A percentile compares a stretch with the other conserved stretches of the same genome.
Evolutionary conservation across 2,797 vertebrate genomes (phyloP).

Genomic region (Esox lucius): DNA sequence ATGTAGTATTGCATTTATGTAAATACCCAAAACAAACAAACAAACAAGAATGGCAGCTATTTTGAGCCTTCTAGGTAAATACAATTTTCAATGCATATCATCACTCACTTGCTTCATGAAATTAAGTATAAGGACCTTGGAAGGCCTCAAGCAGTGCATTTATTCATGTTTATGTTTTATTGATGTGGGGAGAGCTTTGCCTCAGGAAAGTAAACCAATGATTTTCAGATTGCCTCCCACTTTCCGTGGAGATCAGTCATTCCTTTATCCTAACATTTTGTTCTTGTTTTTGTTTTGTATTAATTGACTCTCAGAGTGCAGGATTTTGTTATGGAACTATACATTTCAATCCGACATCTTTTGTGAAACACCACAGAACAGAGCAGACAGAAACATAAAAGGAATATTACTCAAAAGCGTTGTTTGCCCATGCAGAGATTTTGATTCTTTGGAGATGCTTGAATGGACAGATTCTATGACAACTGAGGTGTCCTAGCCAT

Average conservation of each 20-base stretch:
- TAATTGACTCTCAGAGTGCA: slow-evolving; percentile 29
- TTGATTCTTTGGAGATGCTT: slow-evolving; percentile 38
- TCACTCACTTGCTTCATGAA: slow-evolving; percentile 73
- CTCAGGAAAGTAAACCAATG: slow-evolving; percentile 76
- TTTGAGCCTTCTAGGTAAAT: slow-evolving; percentile 72
- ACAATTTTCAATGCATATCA: slow-evolving; percentile 73
- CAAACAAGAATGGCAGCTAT: slow-evolving; percentile 69
- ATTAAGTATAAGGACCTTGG: slow-evolving; percentile 76
- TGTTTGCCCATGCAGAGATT: slow-evolving; percentile 36
- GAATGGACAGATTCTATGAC: slow-evolving; percentile 45
- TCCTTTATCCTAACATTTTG: slow-evolving; percentile 64
- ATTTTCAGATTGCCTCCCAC: slow-evolving; percentile 74
- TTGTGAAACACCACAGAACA: slow-evolving; percentile 9
- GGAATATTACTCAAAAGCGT: slow-evolving; percentile 18
- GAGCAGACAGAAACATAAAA: slow-evolving; percentile 15
- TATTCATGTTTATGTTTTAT: slow-evolving; percentile 82
- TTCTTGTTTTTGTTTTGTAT: slow-evolving; percentile 40
- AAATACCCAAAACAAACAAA: slow-evolving; percentile 63
- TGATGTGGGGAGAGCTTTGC: slow-evolving; percentile 77
- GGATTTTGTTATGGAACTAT: slow-evolving; percentile 10
- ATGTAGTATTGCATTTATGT: slow-evolving; percentile 60
- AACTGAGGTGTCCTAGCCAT: slow-evolving; percentile 41
- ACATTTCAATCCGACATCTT: slow-evolving; percentile 9
- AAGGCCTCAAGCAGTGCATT: slow-evolving; percentile 76
- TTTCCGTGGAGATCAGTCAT: slow-evolving; percentile 72